These are phyloP conservation scores for Leucozona laternaria DNA, from an alignment of 2,888 invertebrate genomes.

Conservation along the genomic window DNA sequence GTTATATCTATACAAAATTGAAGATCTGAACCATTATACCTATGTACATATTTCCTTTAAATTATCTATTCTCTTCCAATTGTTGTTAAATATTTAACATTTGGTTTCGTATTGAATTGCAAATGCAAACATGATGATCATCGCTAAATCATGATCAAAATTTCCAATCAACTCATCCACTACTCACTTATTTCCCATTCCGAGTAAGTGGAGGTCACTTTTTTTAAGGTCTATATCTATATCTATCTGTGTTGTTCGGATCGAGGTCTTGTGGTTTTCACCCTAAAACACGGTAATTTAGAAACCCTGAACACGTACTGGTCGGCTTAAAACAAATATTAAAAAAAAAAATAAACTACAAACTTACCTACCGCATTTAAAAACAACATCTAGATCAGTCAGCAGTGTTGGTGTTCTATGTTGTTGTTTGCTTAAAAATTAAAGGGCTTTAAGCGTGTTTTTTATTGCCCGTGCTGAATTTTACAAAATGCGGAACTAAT, in stretches of 20 bases:
- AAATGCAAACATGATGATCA: slow-evolving; percentile 68
- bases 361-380: neutral
- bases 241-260: slow-evolving; percentile 33
- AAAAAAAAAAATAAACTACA: neutral
- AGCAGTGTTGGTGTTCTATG: too few relatives aligned
- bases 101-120: slow-evolving; percentile 64
- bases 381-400: slow-evolving; percentile 54
- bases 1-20: too few relatives aligned
- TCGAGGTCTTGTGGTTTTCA: slow-evolving; percentile 67
- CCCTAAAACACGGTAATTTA: slow-evolving; percentile 38
- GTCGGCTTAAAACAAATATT: neutral
- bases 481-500: slow-evolving; percentile 63
- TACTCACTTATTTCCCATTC: slow-evolving; percentile 61
- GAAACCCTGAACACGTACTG: slow-evolving; percentile 60
- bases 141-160: slow-evolving; percentile 68
- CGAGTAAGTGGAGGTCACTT: slow-evolving; percentile 59
- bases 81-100: slow-evolving; percentile 58
- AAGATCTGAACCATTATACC: neutral
- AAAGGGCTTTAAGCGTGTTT: slow-evolving; percentile 26
- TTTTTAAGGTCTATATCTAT: slow-evolving; percentile 29
- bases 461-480: slow-evolving; percentile 36
- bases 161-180: slow-evolving; percentile 50
- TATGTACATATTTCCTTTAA: neutral
- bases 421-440: neutral
- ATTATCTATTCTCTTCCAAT: neutral